Conservation (phyloP, 2,888 invertebrate genomes). For the Nymphalis c-album region DNA sequence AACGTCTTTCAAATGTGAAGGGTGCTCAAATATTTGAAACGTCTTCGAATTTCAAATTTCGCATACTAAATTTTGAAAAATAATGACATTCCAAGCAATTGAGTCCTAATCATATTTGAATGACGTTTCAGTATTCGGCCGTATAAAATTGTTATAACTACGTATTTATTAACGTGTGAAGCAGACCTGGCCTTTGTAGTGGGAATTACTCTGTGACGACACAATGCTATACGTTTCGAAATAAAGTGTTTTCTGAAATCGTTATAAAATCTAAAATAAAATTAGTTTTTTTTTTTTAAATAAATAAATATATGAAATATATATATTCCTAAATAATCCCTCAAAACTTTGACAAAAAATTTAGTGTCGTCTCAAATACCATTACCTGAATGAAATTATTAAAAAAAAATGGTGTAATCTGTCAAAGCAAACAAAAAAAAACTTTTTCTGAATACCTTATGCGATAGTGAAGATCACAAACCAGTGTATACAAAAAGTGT, state of each 20-base stretch:
- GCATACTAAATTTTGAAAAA: no score
- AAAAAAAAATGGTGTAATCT: conserved; percentile 12
- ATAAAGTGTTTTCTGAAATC: background rate
- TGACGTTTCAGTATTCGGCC: no score
- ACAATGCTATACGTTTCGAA: background rate
- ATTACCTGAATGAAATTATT: conserved; percentile 18
- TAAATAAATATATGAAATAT: no score
- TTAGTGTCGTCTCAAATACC: conserved; percentile 1
- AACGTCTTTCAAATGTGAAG: no score
- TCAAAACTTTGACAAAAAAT: conserved; percentile 3
- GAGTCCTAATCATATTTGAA: no score
- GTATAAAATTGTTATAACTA: background rate
- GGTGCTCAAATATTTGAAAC: no score
- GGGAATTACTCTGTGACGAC: background rate
- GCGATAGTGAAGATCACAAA: conserved; percentile 10
- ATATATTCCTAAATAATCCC: background rate
- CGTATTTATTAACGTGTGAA: background rate
- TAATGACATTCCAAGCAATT: no score
- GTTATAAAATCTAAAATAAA: no score
- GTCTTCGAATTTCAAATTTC: no score
- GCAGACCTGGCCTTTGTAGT: background rate
- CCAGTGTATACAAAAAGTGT: background rate
- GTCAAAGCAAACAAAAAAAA: conserved; percentile 16
- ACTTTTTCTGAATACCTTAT: conserved; percentile 14
- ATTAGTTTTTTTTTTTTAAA: no score